Conservation (phyloP, 2,888 invertebrate species). For the Temnothorax unifasciatus region DNA sequence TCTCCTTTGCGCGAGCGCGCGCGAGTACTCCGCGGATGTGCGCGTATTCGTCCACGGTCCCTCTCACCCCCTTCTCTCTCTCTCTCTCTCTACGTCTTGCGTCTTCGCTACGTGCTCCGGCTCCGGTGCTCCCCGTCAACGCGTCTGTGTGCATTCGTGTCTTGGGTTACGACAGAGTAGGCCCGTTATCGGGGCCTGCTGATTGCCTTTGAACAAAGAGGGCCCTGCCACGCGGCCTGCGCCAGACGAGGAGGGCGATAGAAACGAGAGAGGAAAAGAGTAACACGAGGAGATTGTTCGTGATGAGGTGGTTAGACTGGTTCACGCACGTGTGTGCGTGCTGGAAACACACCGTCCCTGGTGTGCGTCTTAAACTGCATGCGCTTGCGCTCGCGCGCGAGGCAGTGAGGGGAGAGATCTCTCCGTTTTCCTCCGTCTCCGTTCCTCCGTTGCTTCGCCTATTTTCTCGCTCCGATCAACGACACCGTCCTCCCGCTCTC, state of each 20-base stretch:
- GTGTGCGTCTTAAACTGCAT: slow-evolving; percentile 79
- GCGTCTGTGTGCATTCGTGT: slow-evolving; percentile 87
- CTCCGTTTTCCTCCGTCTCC: slow-evolving; percentile 46
- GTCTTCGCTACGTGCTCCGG: slow-evolving; percentile 66
- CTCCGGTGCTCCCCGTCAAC: slow-evolving; percentile 72
- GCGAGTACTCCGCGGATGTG: slow-evolving; percentile 56
- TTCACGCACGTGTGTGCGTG: slow-evolving; percentile 81
- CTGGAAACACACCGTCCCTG: slow-evolving; percentile 73
- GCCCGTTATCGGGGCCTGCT: slow-evolving; percentile 85
- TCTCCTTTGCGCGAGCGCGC: slow-evolving; percentile 41
- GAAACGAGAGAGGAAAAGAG: slow-evolving; percentile 79
- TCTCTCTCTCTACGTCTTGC: slow-evolving; percentile 1
- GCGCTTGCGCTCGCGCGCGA: slow-evolving; percentile 67
- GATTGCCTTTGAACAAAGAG: slow-evolving; percentile 85
- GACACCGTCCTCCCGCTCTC: slow-evolving; percentile 44
- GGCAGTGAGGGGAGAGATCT: slow-evolving; percentile 65
- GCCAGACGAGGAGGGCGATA: slow-evolving; percentile 78
- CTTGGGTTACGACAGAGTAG: slow-evolving; percentile 86
- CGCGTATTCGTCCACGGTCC: slow-evolving; percentile 35
- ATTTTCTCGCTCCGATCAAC: slow-evolving; percentile 55
- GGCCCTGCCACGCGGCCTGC: slow-evolving; percentile 69
- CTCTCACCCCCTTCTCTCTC: not conserved
- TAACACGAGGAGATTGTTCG: slow-evolving; percentile 85
- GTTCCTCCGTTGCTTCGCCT: slow-evolving; percentile 31
- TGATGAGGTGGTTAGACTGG: slow-evolving; percentile 86